A percentile compares a stretch with the other conserved stretches of the same genome.
These are phyloP conservation scores for Coreius guichenoti DNA, from an alignment of 2,797 vertebrate species.

Conservation along the genomic window DNA sequence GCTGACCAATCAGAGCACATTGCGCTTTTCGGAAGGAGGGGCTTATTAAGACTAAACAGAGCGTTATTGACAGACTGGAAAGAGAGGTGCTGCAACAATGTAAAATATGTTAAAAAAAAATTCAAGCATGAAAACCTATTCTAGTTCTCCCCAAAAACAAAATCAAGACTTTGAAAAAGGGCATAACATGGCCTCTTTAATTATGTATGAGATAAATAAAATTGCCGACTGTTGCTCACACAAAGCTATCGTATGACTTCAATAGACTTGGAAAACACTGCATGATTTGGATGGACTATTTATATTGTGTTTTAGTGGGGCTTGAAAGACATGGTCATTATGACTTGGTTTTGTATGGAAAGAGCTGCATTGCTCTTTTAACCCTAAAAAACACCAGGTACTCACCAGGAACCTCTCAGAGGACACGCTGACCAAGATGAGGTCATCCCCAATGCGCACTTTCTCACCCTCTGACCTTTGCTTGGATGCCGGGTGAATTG, in stretches of 20 bases:
- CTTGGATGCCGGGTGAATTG: constrained; percentile 98
- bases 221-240: neutral
- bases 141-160: neutral
- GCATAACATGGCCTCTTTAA: too few species aligned
- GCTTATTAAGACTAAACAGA: neutral
- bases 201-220: neutral
- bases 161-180: neutral
- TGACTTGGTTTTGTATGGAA: neutral
- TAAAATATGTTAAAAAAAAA: neutral
- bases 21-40: neutral
- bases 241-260: neutral
- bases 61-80: neutral
- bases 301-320: neutral
- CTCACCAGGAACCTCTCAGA: constrained; percentile 97
- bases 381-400: constrained; percentile 22
- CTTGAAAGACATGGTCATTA: neutral
- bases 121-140: neutral
- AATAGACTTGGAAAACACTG: neutral
- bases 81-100: neutral
- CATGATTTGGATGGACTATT: neutral
- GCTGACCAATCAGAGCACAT: neutral
- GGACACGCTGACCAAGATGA: constrained; percentile 97
- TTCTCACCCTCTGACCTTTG: constrained; percentile 99
- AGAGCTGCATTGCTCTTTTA: neutral
- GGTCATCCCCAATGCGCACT: constrained; percentile 96